Evolutionary conservation across 2,888 invertebrate species (phyloP).

Genomic region (Aleiodes testaceus): DNA sequence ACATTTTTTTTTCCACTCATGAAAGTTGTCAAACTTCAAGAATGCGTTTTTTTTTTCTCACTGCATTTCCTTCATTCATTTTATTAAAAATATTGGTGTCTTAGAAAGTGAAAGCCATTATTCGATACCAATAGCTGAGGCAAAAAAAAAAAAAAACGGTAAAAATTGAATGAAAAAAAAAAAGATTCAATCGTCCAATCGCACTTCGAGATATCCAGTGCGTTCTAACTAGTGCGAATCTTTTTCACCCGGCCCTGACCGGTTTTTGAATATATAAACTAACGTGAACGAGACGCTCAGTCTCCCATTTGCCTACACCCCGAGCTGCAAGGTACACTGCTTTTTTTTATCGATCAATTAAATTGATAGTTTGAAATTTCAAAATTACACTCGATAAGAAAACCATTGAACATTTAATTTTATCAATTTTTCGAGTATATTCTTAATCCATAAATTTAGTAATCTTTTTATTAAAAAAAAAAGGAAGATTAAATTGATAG

Average conservation of each 20-base stretch:
- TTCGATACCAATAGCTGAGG: conserved; percentile 57
- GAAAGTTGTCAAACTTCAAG: conserved; percentile 34
- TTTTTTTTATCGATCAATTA: conserved; percentile 2
- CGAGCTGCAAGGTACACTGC: conserved; percentile 37
- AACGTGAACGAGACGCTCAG: conserved; percentile 49
- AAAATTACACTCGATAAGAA: not conserved
- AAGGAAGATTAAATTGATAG: too few relatives aligned
- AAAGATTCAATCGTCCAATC: conserved; percentile 63
- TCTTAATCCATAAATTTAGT: not conserved
- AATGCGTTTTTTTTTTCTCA: conserved; percentile 7
- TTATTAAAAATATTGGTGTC: conserved; percentile 42
- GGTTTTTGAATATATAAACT: conserved; percentile 63
- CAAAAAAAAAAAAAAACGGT: not conserved
- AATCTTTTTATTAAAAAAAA: too few relatives aligned
- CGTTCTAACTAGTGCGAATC: conserved; percentile 46
- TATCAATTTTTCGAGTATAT: too few relatives aligned
- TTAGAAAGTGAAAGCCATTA: conserved; percentile 71
- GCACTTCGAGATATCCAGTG: conserved; percentile 48
- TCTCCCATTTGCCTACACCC: conserved; percentile 59
- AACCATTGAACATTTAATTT: not conserved
- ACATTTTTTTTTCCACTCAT: conserved; percentile 2
- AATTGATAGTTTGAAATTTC: not conserved
- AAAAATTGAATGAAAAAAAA: conserved; percentile 53
- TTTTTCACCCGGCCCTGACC: conserved; percentile 62
- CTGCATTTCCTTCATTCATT: conserved; percentile 28